Percentiles rank a stretch among this genome's conserved stretches.
These are phyloP conservation scores for Subanguina moxae DNA, from an alignment of 1,140 invertebrate genomes.

Conservation along the genomic window DNA sequence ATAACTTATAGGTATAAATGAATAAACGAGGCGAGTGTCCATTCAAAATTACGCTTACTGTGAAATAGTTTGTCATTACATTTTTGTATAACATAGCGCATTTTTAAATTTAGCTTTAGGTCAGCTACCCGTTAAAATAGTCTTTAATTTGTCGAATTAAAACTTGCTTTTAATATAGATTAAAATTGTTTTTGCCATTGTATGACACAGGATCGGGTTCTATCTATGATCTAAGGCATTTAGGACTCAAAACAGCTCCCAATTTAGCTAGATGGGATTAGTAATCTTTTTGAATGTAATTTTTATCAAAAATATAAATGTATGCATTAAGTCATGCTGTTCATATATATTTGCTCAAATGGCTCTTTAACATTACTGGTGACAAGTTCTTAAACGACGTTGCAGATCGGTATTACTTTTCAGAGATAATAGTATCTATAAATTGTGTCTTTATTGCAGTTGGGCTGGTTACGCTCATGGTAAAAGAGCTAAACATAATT, in stretches of 20 bases:
- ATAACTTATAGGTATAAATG: too few relatives aligned
- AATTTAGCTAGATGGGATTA: conserved; percentile 89
- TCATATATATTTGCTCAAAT: conserved; percentile 89
- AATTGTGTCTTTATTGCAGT: too few relatives aligned
- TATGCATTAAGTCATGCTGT: conserved; percentile 78
- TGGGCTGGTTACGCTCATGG: conserved; percentile 95
- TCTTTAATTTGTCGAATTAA: conserved; percentile 76
- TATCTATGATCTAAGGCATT: conserved; percentile 90
- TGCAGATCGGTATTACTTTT: conserved; percentile 68
- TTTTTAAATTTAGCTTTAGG: too few relatives aligned
- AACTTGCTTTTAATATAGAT: conserved; percentile 64
- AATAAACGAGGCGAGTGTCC: too few relatives aligned
- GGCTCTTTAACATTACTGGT: conserved; percentile 79
- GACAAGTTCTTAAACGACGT: conserved; percentile 75
- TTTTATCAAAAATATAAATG: too few relatives aligned
- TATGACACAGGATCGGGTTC: conserved; percentile 93
- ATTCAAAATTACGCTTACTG: too few relatives aligned
- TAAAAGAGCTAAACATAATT: conserved; percentile 86
- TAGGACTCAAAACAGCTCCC: conserved; percentile 77
- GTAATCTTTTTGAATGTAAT: conserved; percentile 77
- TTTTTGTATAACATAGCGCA: too few relatives aligned
- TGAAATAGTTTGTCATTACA: too few relatives aligned
- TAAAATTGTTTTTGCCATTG: conserved; percentile 73
- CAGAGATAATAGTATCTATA: too few relatives aligned
- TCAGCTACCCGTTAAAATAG: too few relatives aligned